Percentiles rank a stretch among this genome's conserved stretches.
These are phyloP conservation scores for Nothocercus julius DNA, from an alignment of 2,113 vertebrate species.

Conservation along the genomic window DNA sequence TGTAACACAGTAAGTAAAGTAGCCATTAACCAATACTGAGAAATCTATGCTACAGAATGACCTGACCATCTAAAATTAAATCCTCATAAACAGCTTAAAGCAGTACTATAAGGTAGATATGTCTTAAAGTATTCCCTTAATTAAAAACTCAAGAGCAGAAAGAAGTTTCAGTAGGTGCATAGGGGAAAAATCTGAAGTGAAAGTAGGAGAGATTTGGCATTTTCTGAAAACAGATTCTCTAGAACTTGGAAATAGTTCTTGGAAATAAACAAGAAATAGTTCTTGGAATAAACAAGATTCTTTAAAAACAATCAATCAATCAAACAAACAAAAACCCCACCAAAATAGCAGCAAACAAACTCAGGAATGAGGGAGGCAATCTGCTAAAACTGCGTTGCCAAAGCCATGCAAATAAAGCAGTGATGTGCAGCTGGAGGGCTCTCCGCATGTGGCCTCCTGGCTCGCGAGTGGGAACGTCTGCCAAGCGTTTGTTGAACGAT, in stretches of 20 bases:
- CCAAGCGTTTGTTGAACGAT: background rate
- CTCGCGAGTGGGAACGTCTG: background rate
- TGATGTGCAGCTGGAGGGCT: background rate
- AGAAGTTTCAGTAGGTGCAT: background rate
- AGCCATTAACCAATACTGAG: background rate
- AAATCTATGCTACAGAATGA: background rate
- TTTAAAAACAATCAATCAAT: too few relatives aligned
- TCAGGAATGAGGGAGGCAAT: background rate
- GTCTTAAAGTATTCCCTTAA: background rate
- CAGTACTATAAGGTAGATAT: background rate
- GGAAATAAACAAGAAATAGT: too few relatives aligned
- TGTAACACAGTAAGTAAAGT: background rate
- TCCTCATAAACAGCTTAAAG: background rate
- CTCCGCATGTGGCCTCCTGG: background rate
- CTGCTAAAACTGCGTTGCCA: background rate
- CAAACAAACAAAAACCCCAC: background rate
- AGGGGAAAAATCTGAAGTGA: background rate
- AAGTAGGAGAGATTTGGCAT: background rate
- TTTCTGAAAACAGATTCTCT: background rate
- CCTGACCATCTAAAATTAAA: background rate
- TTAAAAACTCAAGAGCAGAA: background rate
- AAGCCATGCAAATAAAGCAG: constrained; percentile 2
- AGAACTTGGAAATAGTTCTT: background rate
- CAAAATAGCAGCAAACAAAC: background rate
- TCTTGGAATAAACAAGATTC: background rate